These are phyloP conservation scores for Silurus meridionalis DNA, from an alignment of 2,113 vertebrate genomes.

Conservation along the genomic window DNA sequence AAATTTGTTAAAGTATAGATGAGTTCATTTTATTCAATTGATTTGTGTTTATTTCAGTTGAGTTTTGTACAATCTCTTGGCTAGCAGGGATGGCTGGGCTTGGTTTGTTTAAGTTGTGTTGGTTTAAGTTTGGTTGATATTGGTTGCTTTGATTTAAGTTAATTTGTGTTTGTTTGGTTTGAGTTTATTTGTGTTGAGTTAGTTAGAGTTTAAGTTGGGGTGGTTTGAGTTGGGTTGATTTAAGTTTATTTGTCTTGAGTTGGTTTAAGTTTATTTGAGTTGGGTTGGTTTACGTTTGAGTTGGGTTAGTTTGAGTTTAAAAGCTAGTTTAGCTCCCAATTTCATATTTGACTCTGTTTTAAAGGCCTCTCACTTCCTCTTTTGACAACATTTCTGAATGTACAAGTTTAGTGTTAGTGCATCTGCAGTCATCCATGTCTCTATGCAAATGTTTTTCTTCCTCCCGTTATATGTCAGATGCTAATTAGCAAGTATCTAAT, in stretches of 20 bases:
- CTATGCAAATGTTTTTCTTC: slow-evolving; percentile 88
- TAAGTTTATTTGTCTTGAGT: background rate
- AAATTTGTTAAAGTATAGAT: background rate
- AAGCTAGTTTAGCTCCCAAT: background rate
- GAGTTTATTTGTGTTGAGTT: background rate
- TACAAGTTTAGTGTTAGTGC: slow-evolving; percentile 30
- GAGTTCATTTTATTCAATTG: background rate
- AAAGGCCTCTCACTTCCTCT: slow-evolving; percentile 6
- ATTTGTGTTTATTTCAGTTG: background rate
- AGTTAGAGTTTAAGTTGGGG: background rate
- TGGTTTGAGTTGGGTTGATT: background rate
- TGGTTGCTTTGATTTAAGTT: background rate
- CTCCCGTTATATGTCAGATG: slow-evolving; percentile 83
- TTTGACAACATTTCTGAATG: slow-evolving; percentile 23
- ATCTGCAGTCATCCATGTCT: slow-evolving; percentile 74
- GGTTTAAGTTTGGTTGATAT: background rate
- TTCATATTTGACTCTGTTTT: slow-evolving; percentile 15
- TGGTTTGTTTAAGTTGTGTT: background rate
- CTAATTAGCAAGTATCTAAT: slow-evolving; percentile 97
- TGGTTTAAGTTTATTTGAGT: background rate
- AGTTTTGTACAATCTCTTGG: too few species aligned
- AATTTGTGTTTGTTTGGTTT: background rate
- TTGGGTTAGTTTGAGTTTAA: background rate
- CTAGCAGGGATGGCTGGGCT: background rate
- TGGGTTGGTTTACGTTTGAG: background rate